Evolutionary conservation across 37 sponge, comb jelly and placozoan species (phyloP).

Genomic region (Crambe crambe): DNA sequence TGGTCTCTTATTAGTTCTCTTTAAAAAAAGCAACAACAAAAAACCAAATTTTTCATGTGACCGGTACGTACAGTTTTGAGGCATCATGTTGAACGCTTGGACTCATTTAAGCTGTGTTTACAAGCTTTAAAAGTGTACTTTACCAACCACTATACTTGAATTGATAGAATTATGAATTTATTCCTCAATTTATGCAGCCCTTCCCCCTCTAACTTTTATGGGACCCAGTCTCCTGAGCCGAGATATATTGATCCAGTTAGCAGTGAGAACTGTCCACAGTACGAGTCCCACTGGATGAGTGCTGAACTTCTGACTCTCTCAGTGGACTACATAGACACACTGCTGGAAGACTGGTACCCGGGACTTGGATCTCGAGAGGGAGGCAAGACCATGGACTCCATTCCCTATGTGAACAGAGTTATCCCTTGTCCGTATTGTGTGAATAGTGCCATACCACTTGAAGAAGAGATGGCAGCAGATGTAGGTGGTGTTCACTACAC

Average conservation of each 20-base stretch:
- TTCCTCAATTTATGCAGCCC: too few relatives aligned
- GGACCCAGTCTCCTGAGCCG: neutral
- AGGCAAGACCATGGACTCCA: conserved; percentile 33
- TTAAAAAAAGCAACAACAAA: too few relatives aligned
- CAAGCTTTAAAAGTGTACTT: too few relatives aligned
- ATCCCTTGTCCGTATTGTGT: conserved; percentile 90
- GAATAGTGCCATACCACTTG: conserved; percentile 36
- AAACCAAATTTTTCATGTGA: too few relatives aligned
- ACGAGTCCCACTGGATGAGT: conserved; percentile 70
- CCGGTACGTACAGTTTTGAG: too few relatives aligned
- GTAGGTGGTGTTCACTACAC: neutral
- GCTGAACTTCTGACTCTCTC: conserved; percentile 71
- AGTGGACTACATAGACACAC: conserved; percentile 70
- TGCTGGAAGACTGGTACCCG: conserved; percentile 95
- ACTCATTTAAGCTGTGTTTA: too few relatives aligned
- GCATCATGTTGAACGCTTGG: too few relatives aligned
- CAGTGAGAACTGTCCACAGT: conserved; percentile 6
- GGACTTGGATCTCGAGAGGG: conserved; percentile 74
- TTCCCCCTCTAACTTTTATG: neutral
- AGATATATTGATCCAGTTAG: neutral
- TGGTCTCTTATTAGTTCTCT: too few relatives aligned
- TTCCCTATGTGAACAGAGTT: conserved; percentile 82
- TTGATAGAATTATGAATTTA: too few relatives aligned
- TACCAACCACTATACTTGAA: too few relatives aligned
- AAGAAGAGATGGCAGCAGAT: neutral